Evolutionary conservation across 1,140 invertebrate species (phyloP).

Genomic region (Lordiphosa stackelbergi): DNA sequence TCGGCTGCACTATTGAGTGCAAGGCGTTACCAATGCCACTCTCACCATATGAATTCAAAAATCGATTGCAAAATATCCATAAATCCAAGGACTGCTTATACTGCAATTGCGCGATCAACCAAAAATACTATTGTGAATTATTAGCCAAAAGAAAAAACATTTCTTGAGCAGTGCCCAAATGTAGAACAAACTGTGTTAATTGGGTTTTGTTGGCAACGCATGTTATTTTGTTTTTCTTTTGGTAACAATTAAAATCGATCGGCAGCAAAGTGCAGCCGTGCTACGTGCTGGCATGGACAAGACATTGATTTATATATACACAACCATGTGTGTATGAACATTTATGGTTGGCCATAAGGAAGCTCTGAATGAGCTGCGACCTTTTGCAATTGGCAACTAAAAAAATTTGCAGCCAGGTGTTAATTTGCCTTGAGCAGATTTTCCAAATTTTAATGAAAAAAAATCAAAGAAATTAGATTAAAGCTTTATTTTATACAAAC

Average conservation of each 20-base stretch:
- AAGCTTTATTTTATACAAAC: background rate
- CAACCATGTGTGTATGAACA: too few species aligned
- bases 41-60: constrained; percentile 19
- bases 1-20: constrained; percentile 6
- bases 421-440: constrained; percentile 35
- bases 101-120: constrained; percentile 26
- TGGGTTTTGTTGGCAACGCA: constrained; percentile 44
- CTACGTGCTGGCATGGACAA: constrained; percentile 24
- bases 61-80: constrained; percentile 3
- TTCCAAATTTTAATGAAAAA: constrained; percentile 7
- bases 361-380: constrained; percentile 20
- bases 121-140: constrained; percentile 32
- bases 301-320: constrained; percentile 10
- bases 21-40: constrained; percentile 38
- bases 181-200: constrained; percentile 67
- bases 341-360: constrained; percentile 27
- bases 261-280: constrained; percentile 20
- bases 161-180: constrained; percentile 30
- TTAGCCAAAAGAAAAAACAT: constrained; percentile 31
- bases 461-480: constrained; percentile 11
- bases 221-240: constrained; percentile 22
- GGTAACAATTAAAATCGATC: constrained; percentile 47
- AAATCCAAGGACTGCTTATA: constrained; percentile 5
- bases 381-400: constrained; percentile 23
- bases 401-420: constrained; percentile 43